A percentile compares a stretch with the other conserved stretches of the same genome.
phyloP scores from a whole-genome alignment of 2,797 vertebrate genomes.

The Adrianichthys oophorus region DNA sequence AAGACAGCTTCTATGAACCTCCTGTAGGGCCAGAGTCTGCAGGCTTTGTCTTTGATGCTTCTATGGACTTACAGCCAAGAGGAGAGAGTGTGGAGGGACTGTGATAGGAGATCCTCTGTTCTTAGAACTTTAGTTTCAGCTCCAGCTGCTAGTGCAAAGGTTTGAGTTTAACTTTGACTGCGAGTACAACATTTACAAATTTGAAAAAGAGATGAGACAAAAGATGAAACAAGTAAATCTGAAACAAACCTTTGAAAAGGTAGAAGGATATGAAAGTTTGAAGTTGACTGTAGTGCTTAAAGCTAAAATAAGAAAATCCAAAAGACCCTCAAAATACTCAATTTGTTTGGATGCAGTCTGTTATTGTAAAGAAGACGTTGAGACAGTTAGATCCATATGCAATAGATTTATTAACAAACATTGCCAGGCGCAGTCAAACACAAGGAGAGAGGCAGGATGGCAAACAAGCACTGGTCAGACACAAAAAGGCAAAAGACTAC shows the following conservation, averaged over 20 bases:
- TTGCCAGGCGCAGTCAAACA: too few species aligned
- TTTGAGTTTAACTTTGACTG: too few species aligned
- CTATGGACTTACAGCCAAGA: constrained; percentile 4
- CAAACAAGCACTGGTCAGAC: too few species aligned
- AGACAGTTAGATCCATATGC: too few species aligned
- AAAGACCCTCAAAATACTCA: neutral
- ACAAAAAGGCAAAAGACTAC: too few species aligned
- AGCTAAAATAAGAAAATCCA: neutral
- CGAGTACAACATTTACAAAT: neutral
- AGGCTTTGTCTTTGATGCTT: constrained; percentile 23
- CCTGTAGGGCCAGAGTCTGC: constrained; percentile 12
- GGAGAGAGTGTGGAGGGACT: neutral
- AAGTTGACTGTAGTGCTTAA: neutral
- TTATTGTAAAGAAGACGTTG: too few species aligned
- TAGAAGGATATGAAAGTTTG: neutral
- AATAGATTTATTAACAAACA: too few species aligned
- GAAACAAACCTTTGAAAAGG: neutral
- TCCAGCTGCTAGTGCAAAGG: too few species aligned
- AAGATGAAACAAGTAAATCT: neutral
- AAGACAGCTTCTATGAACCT: constrained; percentile 9
- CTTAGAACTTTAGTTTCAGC: neutral
- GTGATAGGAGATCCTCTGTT: neutral
- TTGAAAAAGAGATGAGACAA: constrained; percentile 1
- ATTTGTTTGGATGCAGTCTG: too few species aligned
- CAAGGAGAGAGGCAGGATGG: too few species aligned